Conservation (phyloP, 2,888 invertebrate species). For the Meloe dianella region DNA sequence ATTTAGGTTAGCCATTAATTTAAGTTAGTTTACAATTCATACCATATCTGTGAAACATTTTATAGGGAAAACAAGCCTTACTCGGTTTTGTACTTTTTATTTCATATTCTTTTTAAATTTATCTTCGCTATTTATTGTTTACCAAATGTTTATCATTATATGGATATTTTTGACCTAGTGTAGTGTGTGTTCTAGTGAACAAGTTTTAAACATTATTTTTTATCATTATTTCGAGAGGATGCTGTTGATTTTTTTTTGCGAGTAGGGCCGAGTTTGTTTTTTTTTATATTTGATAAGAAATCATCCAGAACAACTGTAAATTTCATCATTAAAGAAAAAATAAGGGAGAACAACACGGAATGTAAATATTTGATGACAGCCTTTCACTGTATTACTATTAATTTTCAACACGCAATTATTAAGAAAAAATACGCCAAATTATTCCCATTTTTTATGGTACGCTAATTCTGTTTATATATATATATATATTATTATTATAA, state of each 20-base stretch:
- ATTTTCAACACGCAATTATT: constrained; percentile 43
- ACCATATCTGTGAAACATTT: constrained; percentile 56
- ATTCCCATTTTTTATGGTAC: constrained; percentile 46
- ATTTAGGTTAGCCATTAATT: constrained; percentile 56
- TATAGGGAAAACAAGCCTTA: constrained; percentile 55
- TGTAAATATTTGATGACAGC: constrained; percentile 43
- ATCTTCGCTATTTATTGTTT: constrained; percentile 49
- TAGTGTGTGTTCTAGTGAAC: constrained; percentile 49
- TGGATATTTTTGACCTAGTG: constrained; percentile 45
- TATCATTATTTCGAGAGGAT: constrained; percentile 23
- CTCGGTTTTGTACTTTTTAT: constrained; percentile 48
- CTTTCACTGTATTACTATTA: constrained; percentile 41
- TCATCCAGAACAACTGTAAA: constrained; percentile 42
- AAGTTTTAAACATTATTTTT: constrained; percentile 42
- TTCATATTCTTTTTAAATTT: constrained; percentile 36
- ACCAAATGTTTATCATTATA: constrained; percentile 54
- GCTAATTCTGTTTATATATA: constrained; percentile 32
- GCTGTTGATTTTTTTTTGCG: constrained; percentile 41
- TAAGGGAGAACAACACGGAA: no score
- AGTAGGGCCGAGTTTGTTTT: constrained; percentile 49
- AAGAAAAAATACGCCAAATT: constrained; percentile 43
- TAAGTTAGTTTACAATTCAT: constrained; percentile 55
- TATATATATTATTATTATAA: constrained; percentile 3
- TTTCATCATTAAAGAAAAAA: constrained; percentile 28
- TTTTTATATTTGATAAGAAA: constrained; percentile 34